Evolutionary conservation across 2,113 vertebrate species (phyloP), one percentile per base, ranked within the genome.

Genomic region (Aplodontia rufa): DNA sequence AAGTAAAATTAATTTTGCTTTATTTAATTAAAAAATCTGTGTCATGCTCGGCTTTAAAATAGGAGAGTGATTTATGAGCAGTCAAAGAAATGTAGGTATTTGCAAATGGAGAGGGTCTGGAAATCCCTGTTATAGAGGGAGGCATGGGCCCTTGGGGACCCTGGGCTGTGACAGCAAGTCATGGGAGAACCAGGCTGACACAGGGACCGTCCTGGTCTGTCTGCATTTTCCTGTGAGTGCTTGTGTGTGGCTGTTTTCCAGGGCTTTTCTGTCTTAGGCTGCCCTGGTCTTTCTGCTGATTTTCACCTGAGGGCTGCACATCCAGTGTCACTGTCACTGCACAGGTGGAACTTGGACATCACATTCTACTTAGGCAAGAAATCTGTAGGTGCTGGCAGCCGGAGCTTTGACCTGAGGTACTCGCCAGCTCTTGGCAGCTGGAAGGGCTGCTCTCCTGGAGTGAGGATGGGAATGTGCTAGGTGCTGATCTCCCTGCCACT

Each of bases 1-100:
- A 58, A 64, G 75, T 16, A 85, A 82, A 75, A 26, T 88, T 88
- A 79, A 47, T 93, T 94, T 85, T 85, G 83, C 37, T 91, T 88
- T 49, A 49, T 76, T 94, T 96, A 92, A 92, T 96, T 94, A 97
- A 92, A 95, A 80, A 66, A 66, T 66, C 55, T 83, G 74, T 79
- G 89, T 88, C 93, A 58, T 42, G 32, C n/a, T 20, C 37, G 64
- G 62, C 11, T 96, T 91, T 87, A 16, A 32, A 17, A 49, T 2
- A 64, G 35, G 51, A 47, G 45, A 66, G 68, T 62, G 51, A 75
- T 51, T 92, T 53, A 49, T 93, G 62, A 82, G 28, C 60, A 62
- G 8, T 53, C 19, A 51, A n/a, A 79, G 26, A 58, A 86, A 51
- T 35, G 20, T 16, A 35, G 62, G 64, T 30, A 55, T 75, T 75